These are phyloP conservation scores for Cephus cinctus DNA, from an alignment of 1,140 invertebrate species.

Conservation along the genomic window DNA sequence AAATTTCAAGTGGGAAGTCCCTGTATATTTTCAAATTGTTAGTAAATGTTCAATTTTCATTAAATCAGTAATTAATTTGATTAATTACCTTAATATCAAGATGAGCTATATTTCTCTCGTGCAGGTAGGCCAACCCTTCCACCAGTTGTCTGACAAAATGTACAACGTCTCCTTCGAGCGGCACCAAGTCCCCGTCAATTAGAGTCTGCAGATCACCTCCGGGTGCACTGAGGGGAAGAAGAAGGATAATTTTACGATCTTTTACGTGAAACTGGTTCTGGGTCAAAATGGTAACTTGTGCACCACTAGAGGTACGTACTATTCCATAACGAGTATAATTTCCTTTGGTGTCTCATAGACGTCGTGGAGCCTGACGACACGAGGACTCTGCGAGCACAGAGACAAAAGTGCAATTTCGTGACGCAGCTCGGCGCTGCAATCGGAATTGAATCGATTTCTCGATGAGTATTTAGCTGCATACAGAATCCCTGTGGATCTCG, in stretches of 20 bases:
- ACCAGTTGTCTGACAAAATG: constrained; percentile 71
- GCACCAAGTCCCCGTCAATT: constrained; percentile 73
- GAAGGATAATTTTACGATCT: constrained; percentile 10
- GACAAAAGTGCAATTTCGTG: constrained; percentile 71
- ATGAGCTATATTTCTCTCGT: constrained; percentile 75
- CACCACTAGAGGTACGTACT: no score
- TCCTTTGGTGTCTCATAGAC: constrained; percentile 72
- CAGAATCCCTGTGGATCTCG: constrained; percentile 60
- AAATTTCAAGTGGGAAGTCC: neutral
- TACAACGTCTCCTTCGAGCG: constrained; percentile 67
- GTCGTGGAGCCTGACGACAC: constrained; percentile 70
- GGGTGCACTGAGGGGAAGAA: constrained; percentile 59
- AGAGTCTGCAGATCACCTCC: constrained; percentile 76
- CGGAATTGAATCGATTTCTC: constrained; percentile 63
- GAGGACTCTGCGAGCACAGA: constrained; percentile 61
- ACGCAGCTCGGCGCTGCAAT: constrained; percentile 64
- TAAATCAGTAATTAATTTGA: no score
- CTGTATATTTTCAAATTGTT: neutral
- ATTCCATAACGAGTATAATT: constrained; percentile 73
- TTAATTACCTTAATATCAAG: constrained; percentile 74
- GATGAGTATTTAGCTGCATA: constrained; percentile 78
- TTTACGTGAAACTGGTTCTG: neutral
- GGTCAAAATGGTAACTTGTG: no score
- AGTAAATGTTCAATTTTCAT: no score
- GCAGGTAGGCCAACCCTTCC: constrained; percentile 70